Evolutionary conservation across 2,113 vertebrate species (phyloP), one percentile per base, ranked within the genome.

Genomic region (Leptocoma aspasia): DNA sequence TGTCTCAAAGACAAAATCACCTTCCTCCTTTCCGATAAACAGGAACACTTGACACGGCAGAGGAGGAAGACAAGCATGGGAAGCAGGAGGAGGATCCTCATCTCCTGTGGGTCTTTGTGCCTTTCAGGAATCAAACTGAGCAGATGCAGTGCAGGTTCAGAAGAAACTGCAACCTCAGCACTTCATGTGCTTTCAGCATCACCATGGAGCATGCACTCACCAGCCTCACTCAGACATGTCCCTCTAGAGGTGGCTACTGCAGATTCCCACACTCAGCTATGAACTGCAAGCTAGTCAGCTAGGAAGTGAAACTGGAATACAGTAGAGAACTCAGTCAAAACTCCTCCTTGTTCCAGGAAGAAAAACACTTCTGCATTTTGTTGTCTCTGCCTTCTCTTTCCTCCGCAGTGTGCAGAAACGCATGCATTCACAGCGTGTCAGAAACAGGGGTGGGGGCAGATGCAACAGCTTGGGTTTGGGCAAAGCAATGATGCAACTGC

Each of bases 351-450:
- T 8, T 82, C 22, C 52, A 53, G 28, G 18, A 78, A 53, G 28
- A 33, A 59, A 76, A 69, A 17, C 28, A 61, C 24, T 26, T 70
- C 31, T 63, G 42, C 39, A 37, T 85, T 88, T 90, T 57, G 14
- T 45, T 21, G 2, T 17, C 26, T 63, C 35, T 8, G 21, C 14
- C 30, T 72, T 45, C 44, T 41, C 44, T 17, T 72, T 49, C 41
- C 30, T 92, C 23, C 44, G 9, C 7, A 3, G 39, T 0, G 1
- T 6, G 54, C 50, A 57, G 77, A 68, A 59, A 26, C 0, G 0
- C 37, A 11, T 0, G 1, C 3, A 6, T 10, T 75, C 86, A 79
- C 47, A 71, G 39, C 2, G 0, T 37, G 35, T 11, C 33, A 63
- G 65, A 28, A 45, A 35, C 4, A 12, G 5, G 10, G 4, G 3